These are phyloP conservation scores for Drosophila histrio DNA, from an alignment of 2,888 invertebrate genomes.

Conservation along the genomic window DNA sequence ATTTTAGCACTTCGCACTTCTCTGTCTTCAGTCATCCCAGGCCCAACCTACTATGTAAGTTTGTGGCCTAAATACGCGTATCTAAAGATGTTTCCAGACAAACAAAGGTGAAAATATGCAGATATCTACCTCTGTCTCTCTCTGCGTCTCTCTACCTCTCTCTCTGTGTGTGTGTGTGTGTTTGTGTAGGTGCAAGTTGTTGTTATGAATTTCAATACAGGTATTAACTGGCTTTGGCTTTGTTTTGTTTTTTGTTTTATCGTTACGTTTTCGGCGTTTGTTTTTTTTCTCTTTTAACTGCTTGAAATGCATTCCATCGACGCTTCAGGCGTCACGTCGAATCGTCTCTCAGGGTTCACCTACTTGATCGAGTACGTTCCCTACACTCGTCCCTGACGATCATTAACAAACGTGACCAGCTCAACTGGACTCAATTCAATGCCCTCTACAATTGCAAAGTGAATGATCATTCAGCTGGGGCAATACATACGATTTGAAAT, in stretches of 20 bases:
- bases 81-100: conserved; percentile 23
- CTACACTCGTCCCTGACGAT: conserved; percentile 19
- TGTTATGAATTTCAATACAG: conserved; percentile 56
- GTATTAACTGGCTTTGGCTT: conserved; percentile 31
- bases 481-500: neutral
- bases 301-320: conserved; percentile 7
- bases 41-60: neutral
- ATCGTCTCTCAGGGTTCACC: conserved; percentile 33
- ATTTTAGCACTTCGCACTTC: neutral
- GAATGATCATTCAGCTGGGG: neutral
- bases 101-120: conserved; percentile 63
- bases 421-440: conserved; percentile 3
- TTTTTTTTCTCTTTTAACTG: neutral
- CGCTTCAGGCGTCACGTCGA: conserved; percentile 4
- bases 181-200: conserved; percentile 37
- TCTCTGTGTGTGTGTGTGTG: neutral
- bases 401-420: conserved; percentile 26
- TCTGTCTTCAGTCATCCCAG: conserved; percentile 4
- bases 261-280: conserved; percentile 1
- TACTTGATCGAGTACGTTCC: neutral
- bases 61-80: conserved; percentile 24
- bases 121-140: conserved; percentile 15
- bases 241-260: conserved; percentile 20
- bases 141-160: neutral
- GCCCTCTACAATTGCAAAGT: neutral